Conservation (phyloP, 2,888 invertebrate species). For the Acanthosepion lycidas region DNA sequence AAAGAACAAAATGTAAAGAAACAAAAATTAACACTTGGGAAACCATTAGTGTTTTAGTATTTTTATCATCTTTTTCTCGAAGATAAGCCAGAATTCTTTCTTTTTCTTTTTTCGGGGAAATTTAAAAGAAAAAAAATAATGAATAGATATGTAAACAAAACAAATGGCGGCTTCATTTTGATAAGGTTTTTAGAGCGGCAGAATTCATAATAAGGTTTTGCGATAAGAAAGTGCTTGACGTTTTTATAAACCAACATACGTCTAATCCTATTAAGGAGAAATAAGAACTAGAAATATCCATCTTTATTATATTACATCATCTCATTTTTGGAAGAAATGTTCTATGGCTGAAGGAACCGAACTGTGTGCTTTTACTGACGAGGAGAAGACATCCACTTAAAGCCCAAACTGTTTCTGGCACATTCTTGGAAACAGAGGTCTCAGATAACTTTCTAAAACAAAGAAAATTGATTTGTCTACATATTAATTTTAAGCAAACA, state of each 20-base stretch:
- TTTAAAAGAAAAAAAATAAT: neutral
- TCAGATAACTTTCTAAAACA: no score
- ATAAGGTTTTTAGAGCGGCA: neutral
- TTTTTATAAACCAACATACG: neutral
- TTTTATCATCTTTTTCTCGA: neutral
- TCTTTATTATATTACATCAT: neutral
- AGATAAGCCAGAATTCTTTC: neutral
- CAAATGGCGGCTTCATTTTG: neutral
- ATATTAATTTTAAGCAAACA: no score
- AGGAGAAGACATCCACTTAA: no score
- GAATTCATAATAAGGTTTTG: neutral
- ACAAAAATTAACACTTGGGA: neutral
- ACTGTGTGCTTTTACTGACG: neutral
- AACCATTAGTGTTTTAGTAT: neutral
- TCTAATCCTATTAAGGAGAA: neutral
- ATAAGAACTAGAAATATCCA: conserved; percentile 2
- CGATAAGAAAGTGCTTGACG: neutral
- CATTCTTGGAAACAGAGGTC: no score
- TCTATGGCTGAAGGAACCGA: neutral
- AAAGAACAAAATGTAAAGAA: neutral
- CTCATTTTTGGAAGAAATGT: neutral
- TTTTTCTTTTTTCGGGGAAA: neutral
- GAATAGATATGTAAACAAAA: neutral
- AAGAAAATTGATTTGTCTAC: no score
- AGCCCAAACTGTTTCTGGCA: no score